phyloP scores from a whole-genome alignment of 1,140 invertebrate species.

The Caerostris darwini region DNA sequence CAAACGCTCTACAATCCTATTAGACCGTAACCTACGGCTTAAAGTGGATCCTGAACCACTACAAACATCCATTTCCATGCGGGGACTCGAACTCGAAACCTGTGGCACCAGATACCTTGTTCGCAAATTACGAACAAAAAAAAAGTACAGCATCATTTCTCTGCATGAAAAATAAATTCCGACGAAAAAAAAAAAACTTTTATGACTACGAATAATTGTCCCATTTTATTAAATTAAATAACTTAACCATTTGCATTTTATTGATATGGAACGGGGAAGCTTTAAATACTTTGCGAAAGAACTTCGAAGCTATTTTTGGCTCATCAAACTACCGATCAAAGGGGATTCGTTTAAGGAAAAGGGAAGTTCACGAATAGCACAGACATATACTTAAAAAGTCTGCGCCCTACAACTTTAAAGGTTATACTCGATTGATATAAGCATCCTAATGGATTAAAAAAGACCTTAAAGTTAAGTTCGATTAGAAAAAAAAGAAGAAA shows the following conservation, averaged over 20 bases:
- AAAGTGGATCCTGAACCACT: too few species aligned
- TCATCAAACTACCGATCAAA: neutral
- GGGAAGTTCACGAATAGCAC: neutral
- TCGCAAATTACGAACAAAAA: too few species aligned
- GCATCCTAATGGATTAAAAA: constrained; percentile 38
- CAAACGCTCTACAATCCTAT: too few species aligned
- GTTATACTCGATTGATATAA: neutral
- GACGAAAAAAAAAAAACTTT: too few species aligned
- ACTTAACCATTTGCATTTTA: neutral
- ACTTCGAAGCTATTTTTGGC: neutral
- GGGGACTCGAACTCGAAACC: too few species aligned
- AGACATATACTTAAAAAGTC: neutral
- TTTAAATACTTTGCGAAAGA: neutral
- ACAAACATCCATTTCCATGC: too few species aligned
- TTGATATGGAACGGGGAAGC: neutral
- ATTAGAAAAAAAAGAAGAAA: neutral
- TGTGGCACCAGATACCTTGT: too few species aligned
- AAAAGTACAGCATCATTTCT: too few species aligned
- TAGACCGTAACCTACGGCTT: too few species aligned
- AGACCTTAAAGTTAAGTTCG: neutral
- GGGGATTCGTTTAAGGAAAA: neutral
- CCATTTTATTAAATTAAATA: too few species aligned
- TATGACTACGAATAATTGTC: too few species aligned
- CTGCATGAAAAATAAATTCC: too few species aligned
- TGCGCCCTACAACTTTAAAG: neutral